phyloP scores from a whole-genome alignment of 2,888 invertebrate species.

The Ethmia dodecea region DNA sequence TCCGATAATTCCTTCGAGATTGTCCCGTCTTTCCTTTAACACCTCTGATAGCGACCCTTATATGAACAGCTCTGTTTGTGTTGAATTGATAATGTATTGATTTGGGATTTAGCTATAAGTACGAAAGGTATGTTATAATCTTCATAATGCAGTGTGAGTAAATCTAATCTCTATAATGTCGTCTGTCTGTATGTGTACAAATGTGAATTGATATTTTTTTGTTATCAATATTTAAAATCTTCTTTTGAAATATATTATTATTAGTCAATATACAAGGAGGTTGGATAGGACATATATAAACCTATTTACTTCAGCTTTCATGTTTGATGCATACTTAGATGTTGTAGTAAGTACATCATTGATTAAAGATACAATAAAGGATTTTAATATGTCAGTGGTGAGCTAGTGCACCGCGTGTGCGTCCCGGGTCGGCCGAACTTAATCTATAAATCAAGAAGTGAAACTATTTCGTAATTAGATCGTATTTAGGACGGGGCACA shows the following conservation, averaged over 20 bases:
- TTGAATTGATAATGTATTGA: slow-evolving; percentile 29
- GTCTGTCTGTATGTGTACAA: too few relatives aligned
- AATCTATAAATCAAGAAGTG: slow-evolving; percentile 78
- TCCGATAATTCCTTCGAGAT: slow-evolving; percentile 74
- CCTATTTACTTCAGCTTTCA: too few relatives aligned
- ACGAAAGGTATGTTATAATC: not conserved
- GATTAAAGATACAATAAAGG: slow-evolving; percentile 31
- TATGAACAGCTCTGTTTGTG: slow-evolving; percentile 33
- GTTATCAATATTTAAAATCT: too few relatives aligned
- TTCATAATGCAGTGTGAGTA: too few relatives aligned
- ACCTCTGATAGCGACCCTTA: slow-evolving; percentile 50
- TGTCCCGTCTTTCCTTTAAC: slow-evolving; percentile 71
- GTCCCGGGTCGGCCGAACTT: slow-evolving; percentile 60
- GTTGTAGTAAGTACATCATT: too few relatives aligned
- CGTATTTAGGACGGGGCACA: slow-evolving; percentile 73
- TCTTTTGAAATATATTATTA: too few relatives aligned
- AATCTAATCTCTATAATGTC: too few relatives aligned
- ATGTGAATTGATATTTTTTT: too few relatives aligned
- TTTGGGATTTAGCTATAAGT: not conserved
- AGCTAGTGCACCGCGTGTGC: slow-evolving; percentile 53
- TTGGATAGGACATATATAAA: too few relatives aligned
- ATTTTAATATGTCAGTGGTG: slow-evolving; percentile 63
- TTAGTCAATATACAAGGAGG: too few relatives aligned
- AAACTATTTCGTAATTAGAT: slow-evolving; percentile 79
- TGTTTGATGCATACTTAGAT: too few relatives aligned